A percentile compares a stretch with the other conserved stretches of the same genome.
These are phyloP conservation scores for Psammodynastes pulverulentus DNA, from an alignment of 2,113 vertebrate genomes.

Conservation along the genomic window DNA sequence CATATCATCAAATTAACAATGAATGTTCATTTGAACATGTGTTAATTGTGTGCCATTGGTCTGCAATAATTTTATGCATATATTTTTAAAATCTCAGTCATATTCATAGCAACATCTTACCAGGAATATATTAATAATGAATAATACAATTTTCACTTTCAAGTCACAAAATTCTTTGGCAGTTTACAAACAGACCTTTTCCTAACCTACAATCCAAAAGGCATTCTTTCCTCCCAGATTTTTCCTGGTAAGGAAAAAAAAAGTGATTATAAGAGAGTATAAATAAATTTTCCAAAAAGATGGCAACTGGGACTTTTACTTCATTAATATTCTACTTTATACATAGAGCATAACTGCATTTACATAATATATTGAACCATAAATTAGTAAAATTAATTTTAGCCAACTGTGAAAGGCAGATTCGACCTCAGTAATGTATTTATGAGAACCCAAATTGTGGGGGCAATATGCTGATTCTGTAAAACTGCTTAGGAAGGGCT, in stretches of 20 bases:
- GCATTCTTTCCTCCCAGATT: not conserved
- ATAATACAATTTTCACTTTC: not conserved
- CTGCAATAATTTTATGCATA: not conserved
- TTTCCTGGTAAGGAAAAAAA: not conserved
- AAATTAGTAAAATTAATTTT: not conserved
- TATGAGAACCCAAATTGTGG: too few species aligned
- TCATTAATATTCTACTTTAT: not conserved
- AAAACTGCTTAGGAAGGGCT: too few species aligned
- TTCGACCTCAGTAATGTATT: not conserved
- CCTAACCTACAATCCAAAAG: not conserved
- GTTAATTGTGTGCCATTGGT: not conserved
- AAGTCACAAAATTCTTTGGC: not conserved
- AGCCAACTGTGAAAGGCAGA: not conserved
- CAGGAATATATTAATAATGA: not conserved
- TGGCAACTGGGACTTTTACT: not conserved
- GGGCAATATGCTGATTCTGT: too few species aligned
- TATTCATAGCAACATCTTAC: not conserved
- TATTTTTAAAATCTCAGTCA: not conserved
- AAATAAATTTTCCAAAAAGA: not conserved
- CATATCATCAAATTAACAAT: not conserved
- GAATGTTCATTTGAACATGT: not conserved
- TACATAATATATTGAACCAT: not conserved
- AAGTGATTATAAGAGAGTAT: not conserved
- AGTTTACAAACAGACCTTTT: not conserved
- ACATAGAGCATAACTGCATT: not conserved